Evolutionary conservation across 2,888 invertebrate species (phyloP).

Genomic region (Cosmia trapezina): DNA sequence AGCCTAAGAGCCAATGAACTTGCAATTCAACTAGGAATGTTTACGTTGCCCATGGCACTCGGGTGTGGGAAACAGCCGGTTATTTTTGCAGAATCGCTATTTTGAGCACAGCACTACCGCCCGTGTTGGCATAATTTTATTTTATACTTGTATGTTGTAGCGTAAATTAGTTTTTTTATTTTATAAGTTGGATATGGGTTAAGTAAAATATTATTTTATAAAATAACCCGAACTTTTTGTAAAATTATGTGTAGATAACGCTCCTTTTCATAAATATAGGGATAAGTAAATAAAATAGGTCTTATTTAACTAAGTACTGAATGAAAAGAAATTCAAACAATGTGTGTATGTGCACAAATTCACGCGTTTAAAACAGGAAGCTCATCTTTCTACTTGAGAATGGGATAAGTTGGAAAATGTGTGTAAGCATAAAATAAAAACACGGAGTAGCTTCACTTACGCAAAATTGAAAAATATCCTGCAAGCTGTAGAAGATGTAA

Average conservation of each 20-base stretch:
- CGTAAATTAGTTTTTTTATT: conserved; percentile 20
- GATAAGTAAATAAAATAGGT: background rate
- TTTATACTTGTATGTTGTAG: conserved; percentile 35
- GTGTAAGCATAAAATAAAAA: background rate
- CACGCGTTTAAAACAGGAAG: background rate
- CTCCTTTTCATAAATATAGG: background rate
- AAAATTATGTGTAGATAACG: background rate
- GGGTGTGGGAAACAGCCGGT: conserved; percentile 66
- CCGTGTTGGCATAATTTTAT: conserved; percentile 48
- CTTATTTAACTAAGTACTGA: background rate
- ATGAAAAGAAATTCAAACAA: background rate
- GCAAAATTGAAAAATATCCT: background rate
- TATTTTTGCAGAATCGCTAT: conserved; percentile 69
- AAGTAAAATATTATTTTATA: background rate
- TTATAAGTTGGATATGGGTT: background rate
- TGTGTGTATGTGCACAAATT: background rate
- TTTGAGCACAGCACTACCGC: conserved; percentile 48
- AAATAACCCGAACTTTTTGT: background rate
- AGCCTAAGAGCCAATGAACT: conserved; percentile 70
- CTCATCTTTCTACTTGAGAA: too few relatives aligned
- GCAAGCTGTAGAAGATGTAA: background rate
- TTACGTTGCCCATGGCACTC: conserved; percentile 68
- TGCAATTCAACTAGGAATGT: conserved; percentile 69
- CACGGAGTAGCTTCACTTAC: background rate
- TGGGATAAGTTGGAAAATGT: background rate